Evolutionary conservation across 2,888 invertebrate genomes (phyloP), one percentile per base, ranked within the genome.

Genomic region (Proisotoma minuta): DNA sequence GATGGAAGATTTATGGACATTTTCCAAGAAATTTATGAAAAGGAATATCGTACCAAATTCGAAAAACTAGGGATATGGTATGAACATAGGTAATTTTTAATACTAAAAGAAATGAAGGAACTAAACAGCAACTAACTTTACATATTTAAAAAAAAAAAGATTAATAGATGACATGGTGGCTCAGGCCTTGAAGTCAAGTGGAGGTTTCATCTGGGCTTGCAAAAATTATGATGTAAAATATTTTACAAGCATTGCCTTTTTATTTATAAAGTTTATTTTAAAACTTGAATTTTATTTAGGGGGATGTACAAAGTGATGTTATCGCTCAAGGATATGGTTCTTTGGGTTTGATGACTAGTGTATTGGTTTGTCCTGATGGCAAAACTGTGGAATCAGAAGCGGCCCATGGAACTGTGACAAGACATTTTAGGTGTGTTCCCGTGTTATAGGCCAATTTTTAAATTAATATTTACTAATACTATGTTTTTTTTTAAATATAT

Each of bases 111-210:
- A n/a, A n/a, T n/a, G n/a, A n/a, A n/a, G n/a, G n/a, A n/a, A n/a
- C n/a, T n/a, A n/a, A 48, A 24, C 12, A 63, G 49, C 93, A 93
- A 78, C 83, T n/a, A n/a, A n/a, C n/a, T n/a, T n/a, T n/a, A n/a
- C n/a, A n/a, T n/a, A n/a, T n/a, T n/a, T n/a, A n/a, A n/a, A n/a
- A n/a, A n/a, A n/a, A n/a, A n/a, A n/a, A n/a, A n/a, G 92, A 56
- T 81, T 93, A 62, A 93, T 93, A 39, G 93, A 93, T 77, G 92
- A 93, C 78, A 91, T 91, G 91, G 92, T 93, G 28, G 91, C 91
- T 34, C 90, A 91, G 78, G 86, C 82, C 2, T 79, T 91, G 53
- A 91, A 93, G 80, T 87, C 91, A 27, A 82, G 82, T 23, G 93
- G 93, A 59, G 90, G 88, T 10, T 92, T 92, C 77, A 87, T 93